Percentiles rank a stretch among this genome's conserved stretches.
These are phyloP conservation scores for Oreonectes daqikongensis DNA, from an alignment of 2,797 vertebrate species.

Conservation along the genomic window DNA sequence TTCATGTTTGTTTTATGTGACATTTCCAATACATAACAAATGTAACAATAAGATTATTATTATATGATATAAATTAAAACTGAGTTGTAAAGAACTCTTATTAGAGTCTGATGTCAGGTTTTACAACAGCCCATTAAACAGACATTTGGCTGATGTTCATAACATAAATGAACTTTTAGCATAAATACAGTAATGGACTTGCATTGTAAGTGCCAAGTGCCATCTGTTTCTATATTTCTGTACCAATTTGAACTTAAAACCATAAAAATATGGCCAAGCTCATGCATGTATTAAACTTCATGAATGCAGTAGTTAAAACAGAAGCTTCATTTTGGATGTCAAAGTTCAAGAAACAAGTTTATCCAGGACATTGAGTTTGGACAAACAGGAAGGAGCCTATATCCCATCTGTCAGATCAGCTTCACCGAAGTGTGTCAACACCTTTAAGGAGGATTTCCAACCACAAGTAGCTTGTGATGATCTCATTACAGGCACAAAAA, in stretches of 20 bases:
- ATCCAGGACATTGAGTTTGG: constrained; percentile 4
- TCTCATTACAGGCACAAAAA: constrained; percentile 75
- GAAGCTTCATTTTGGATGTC: neutral
- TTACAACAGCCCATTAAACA: neutral
- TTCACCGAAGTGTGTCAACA: constrained; percentile 62
- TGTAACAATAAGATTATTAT: neutral
- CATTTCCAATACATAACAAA: no score
- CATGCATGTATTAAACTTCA: neutral
- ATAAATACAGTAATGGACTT: neutral
- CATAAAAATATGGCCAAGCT: no score
- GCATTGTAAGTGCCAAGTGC: neutral
- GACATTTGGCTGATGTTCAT: constrained; percentile 1
- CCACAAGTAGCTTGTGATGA: constrained; percentile 72
- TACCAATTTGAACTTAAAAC: neutral
- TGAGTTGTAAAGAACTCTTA: neutral
- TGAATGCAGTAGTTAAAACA: neutral
- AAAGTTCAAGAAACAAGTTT: neutral
- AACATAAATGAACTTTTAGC: neutral
- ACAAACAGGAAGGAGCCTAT: constrained; percentile 35
- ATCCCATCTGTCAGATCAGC: constrained; percentile 65
- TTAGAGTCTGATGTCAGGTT: neutral
- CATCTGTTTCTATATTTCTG: neutral
- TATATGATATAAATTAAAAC: neutral
- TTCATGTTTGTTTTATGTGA: no score
- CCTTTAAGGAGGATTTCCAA: constrained; percentile 68